These are phyloP conservation scores for Phalera bucephala DNA, from an alignment of 2,888 invertebrate species.

Conservation along the genomic window DNA sequence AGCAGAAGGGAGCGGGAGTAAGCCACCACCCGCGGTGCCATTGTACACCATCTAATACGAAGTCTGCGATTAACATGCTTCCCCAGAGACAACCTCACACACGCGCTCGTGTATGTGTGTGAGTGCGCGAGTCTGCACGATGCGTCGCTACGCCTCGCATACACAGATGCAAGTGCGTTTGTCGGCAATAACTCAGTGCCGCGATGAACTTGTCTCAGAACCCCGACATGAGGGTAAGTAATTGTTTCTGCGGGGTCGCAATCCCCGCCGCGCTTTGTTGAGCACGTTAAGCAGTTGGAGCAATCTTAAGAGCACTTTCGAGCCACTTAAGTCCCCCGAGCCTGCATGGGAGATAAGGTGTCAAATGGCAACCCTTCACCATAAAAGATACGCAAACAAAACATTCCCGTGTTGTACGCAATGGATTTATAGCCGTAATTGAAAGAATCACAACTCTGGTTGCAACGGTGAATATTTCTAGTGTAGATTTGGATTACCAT, in stretches of 20 bases:
- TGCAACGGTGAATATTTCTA: no score
- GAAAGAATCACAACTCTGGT: no score
- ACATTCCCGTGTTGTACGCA: no score
- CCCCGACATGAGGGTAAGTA: background rate
- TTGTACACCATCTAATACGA: constrained; percentile 2
- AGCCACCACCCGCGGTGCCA: background rate
- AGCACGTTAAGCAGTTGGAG: background rate
- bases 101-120: background rate
- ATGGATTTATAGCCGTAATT: no score
- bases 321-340: background rate
- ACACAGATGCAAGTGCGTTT: background rate
- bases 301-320: background rate
- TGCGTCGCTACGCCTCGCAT: background rate
- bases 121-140: background rate
- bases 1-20: background rate
- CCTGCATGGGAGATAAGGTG: background rate
- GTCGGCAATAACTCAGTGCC: background rate
- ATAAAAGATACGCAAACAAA: background rate
- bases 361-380: background rate
- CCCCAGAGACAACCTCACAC: constrained; percentile 1
- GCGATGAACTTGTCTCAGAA: background rate
- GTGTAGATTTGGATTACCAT: no score
- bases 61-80: constrained; percentile 3
- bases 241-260: background rate
- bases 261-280: background rate